A percentile compares a stretch with the other conserved stretches of the same genome.
These are phyloP conservation scores for Agonopterix arenella DNA, from an alignment of 2,888 invertebrate species.

Conservation along the genomic window DNA sequence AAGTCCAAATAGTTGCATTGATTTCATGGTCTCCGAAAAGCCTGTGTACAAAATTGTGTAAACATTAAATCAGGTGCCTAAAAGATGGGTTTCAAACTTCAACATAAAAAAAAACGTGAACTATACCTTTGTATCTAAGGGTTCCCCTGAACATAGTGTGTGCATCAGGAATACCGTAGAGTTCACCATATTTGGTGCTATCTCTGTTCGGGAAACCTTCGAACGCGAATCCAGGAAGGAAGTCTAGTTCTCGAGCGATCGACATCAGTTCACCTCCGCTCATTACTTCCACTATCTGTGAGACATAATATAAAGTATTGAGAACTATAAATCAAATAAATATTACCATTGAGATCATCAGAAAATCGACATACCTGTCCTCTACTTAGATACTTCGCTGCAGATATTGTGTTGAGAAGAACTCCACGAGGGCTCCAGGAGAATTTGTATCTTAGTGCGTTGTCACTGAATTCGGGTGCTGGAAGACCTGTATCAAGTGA, in stretches of 20 bases:
- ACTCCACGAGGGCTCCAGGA: constrained; percentile 98
- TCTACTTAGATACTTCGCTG: constrained; percentile 90
- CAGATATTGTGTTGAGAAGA: constrained; percentile 91
- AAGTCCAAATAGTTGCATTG: constrained; percentile 91
- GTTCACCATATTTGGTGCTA: constrained; percentile 90
- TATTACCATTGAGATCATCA: background rate
- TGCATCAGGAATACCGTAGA: constrained; percentile 92
- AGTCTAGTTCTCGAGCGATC: constrained; percentile 86
- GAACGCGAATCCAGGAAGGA: constrained; percentile 96
- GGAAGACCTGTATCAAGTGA: constrained; percentile 82
- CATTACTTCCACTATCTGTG: constrained; percentile 89
- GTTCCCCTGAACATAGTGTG: constrained; percentile 96
- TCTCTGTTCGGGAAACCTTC: constrained; percentile 99
- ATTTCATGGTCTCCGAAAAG: constrained; percentile 91
- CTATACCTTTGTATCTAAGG: constrained; percentile 85
- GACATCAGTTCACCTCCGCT: constrained; percentile 94
- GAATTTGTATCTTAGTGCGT: constrained; percentile 93
- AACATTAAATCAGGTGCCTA: too few relatives aligned
- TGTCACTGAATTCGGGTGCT: constrained; percentile 96
- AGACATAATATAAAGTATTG: background rate
- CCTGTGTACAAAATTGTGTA: constrained; percentile 61
- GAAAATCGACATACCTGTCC: constrained; percentile 79
- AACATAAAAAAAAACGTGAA: too few relatives aligned
- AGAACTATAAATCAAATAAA: background rate
- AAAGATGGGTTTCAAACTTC: background rate